Evolutionary conservation across 1,140 invertebrate genomes (phyloP).

Genomic region (Tetraneura akinire): DNA sequence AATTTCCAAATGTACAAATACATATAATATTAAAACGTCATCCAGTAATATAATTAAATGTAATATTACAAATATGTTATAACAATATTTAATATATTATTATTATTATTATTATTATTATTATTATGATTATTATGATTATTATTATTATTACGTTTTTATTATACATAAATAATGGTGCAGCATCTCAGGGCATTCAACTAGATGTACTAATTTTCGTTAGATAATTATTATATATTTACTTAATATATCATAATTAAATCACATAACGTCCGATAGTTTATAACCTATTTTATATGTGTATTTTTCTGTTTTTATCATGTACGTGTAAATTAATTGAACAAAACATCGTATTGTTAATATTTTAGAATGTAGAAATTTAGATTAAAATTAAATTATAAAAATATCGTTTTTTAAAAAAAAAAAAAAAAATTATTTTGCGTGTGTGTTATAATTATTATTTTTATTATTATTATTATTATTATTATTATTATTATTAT

Average conservation of each 20-base stretch:
- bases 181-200: constrained; percentile 46
- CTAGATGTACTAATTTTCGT: constrained; percentile 37
- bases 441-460: constrained; percentile 46
- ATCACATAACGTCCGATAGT: constrained; percentile 48
- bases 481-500: constrained; percentile 40
- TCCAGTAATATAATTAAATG: background rate
- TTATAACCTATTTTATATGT: constrained; percentile 44
- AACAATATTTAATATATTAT: no score
- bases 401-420: constrained; percentile 23
- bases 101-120: no score
- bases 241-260: constrained; percentile 36
- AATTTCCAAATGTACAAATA: constrained; percentile 39
- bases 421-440: constrained; percentile 25
- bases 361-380: constrained; percentile 39
- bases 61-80: background rate
- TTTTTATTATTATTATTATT: constrained; percentile 46
- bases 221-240: constrained; percentile 30
- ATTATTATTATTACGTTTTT: background rate
- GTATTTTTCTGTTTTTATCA: constrained; percentile 49
- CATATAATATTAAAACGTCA: background rate
- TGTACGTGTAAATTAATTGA: constrained; percentile 47
- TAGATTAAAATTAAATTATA: constrained; percentile 28
- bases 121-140: background rate
- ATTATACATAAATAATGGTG: constrained; percentile 25
- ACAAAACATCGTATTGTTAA: constrained; percentile 48